phyloP scores from a whole-genome alignment of 1,140 invertebrate genomes.

The Ceratina japonica region DNA sequence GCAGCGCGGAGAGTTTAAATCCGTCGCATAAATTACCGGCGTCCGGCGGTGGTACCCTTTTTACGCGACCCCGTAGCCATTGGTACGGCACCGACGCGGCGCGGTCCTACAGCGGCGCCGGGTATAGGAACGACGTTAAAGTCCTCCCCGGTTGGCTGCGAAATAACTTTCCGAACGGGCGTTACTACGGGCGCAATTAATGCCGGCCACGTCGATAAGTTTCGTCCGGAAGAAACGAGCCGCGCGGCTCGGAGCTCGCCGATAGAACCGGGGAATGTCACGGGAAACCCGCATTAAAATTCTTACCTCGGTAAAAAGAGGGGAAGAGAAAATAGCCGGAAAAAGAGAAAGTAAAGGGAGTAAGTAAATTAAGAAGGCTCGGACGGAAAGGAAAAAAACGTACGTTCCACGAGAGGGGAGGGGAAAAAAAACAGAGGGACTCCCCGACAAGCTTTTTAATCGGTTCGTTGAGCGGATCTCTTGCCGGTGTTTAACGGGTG shows the following conservation, averaged over 20 bases:
- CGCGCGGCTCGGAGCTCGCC: not conserved
- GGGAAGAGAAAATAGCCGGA: slow-evolving; percentile 2
- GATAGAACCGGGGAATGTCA: not conserved
- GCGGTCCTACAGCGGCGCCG: slow-evolving; percentile 43
- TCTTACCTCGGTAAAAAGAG: slow-evolving; percentile 1
- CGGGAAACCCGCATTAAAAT: slow-evolving; percentile 36
- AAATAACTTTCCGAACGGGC: slow-evolving; percentile 52
- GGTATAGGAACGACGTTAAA: slow-evolving; percentile 39
- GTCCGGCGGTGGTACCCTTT: slow-evolving; percentile 35
- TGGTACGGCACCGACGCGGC: slow-evolving; percentile 14
- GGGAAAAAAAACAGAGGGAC: not conserved
- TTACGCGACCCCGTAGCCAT: too few relatives aligned
- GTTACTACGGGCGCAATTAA: slow-evolving; percentile 53
- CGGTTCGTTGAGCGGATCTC: not conserved
- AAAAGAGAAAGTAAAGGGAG: slow-evolving; percentile 10
- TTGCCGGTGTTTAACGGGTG: not conserved
- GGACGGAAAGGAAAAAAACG: not conserved
- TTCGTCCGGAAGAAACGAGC: slow-evolving; percentile 41
- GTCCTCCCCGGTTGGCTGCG: slow-evolving; percentile 20
- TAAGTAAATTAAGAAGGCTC: slow-evolving; percentile 16
- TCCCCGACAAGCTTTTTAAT: not conserved
- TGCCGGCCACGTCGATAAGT: slow-evolving; percentile 54
- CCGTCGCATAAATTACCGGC: slow-evolving; percentile 57
- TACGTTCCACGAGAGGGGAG: not conserved
- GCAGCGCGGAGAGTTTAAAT: slow-evolving; percentile 43